These are phyloP conservation scores for Coremacera marginata DNA, from an alignment of 2,888 invertebrate genomes.

Conservation along the genomic window DNA sequence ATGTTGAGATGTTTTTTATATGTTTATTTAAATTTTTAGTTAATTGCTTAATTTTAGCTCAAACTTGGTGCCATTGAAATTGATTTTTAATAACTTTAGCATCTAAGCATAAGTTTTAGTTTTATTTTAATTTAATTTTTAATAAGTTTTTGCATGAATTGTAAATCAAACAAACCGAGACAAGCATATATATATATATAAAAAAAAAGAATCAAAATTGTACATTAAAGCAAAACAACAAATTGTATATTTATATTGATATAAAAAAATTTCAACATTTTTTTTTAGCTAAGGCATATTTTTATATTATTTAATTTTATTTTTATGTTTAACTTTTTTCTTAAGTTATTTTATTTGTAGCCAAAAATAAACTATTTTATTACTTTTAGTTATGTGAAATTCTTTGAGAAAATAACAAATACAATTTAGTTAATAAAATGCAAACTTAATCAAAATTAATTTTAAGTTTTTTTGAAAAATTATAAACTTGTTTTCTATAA, in stretches of 20 bases:
- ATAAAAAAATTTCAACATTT: slow-evolving; percentile 5
- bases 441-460: slow-evolving; percentile 62
- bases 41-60: neutral
- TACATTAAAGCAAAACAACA: neutral
- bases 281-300: neutral
- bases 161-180: slow-evolving; percentile 24
- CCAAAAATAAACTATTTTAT: neutral
- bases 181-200: neutral
- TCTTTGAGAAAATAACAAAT: neutral
- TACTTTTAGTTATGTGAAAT: neutral
- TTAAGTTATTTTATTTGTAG: slow-evolving; percentile 6
- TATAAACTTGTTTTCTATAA: slow-evolving; percentile 44
- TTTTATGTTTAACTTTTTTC: neutral
- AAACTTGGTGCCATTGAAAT: slow-evolving; percentile 24
- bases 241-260: slow-evolving; percentile 22
- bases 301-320: neutral
- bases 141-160: neutral
- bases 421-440: neutral
- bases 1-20: slow-evolving; percentile 46
- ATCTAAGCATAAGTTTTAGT: neutral
- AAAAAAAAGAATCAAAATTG: slow-evolving; percentile 11
- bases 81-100: neutral
- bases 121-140: neutral
- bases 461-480: slow-evolving; percentile 60
- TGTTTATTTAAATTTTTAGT: slow-evolving; percentile 25